Evolutionary conservation across 2,888 invertebrate species (phyloP), one percentile per base, ranked within the genome.

Genomic region (Cantharis rustica): DNA sequence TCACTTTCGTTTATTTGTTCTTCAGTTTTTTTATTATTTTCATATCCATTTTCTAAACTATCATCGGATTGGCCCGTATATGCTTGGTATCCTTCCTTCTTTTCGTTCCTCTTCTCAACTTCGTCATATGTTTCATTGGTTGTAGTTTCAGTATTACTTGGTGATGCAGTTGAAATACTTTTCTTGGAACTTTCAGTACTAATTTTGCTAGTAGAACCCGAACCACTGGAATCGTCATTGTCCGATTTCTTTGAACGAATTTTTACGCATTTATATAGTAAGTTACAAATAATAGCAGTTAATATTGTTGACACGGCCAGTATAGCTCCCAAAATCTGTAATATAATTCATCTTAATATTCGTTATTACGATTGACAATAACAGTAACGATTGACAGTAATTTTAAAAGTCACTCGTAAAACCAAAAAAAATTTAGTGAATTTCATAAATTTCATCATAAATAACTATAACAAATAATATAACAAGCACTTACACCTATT

Each of bases 401-500:
- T n/a, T n/a, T n/a, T n/a, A n/a, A n/a, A n/a, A n/a, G n/a, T n/a
- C n/a, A n/a, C n/a, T n/a, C n/a, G n/a, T n/a, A n/a, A n/a, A n/a
- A n/a, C n/a, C n/a, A n/a, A n/a, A n/a, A n/a, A n/a, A n/a, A n/a
- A n/a, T n/a, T n/a, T n/a, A n/a, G n/a, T n/a, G n/a, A n/a, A n/a
- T n/a, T 23, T 23, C 7, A 23, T 23, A 26, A 69, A 61, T 61
- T 62, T n/a, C 11, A 16, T 11, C 10, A 10, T 11, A 10, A 27
- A 10, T 27, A n/a, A n/a, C n/a, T n/a, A 27, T 27, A 27, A 27
- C 13, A 31, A 31, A 13, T 13, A 5, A 63, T 1, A 16, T 68
- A 17, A 47, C 9, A 1, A 69, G 7, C 10, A 77, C 81, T 83
- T 83, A 87, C 85, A 10, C 84, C 82, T 74, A 88, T 84, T 16